phyloP scores from a whole-genome alignment of 1,140 invertebrate genomes.

The Carcinoscorpius rotundicauda region DNA sequence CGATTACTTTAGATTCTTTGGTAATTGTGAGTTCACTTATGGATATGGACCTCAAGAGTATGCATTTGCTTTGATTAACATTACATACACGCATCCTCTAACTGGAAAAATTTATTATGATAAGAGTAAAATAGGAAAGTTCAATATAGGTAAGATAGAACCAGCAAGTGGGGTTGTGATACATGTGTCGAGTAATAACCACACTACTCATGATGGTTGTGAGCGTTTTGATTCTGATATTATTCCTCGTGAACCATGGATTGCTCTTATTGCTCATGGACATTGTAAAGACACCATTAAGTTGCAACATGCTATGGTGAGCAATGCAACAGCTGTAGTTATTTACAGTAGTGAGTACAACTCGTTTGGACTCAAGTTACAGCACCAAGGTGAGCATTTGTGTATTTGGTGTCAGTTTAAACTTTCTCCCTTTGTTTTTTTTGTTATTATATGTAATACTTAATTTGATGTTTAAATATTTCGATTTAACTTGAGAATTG shows the following conservation, averaged over 20 bases:
- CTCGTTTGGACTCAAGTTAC: slow-evolving; percentile 16
- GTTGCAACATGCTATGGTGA: slow-evolving; percentile 52
- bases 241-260: slow-evolving; percentile 44
- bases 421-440: too few relatives aligned
- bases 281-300: slow-evolving; percentile 62
- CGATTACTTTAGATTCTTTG: slow-evolving; percentile 6
- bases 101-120: slow-evolving; percentile 30
- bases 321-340: slow-evolving; percentile 55
- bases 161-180: slow-evolving; percentile 45
- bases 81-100: slow-evolving; percentile 29
- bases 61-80: slow-evolving; percentile 33
- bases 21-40: slow-evolving; percentile 18
- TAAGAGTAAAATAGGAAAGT: slow-evolving; percentile 45
- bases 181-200: slow-evolving; percentile 42
- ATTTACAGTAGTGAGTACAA: slow-evolving; percentile 54
- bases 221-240: slow-evolving; percentile 39
- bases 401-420: neutral
- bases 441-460: too few relatives aligned
- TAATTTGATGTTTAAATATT: too few relatives aligned
- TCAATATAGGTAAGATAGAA: slow-evolving; percentile 48
- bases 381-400: slow-evolving; percentile 19
- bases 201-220: slow-evolving; percentile 50
- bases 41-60: slow-evolving; percentile 26
- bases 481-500: too few relatives aligned
- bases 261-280: slow-evolving; percentile 57